Evolutionary conservation across 1,140 invertebrate species (phyloP).

Genomic region (Ooceraea biroi): DNA sequence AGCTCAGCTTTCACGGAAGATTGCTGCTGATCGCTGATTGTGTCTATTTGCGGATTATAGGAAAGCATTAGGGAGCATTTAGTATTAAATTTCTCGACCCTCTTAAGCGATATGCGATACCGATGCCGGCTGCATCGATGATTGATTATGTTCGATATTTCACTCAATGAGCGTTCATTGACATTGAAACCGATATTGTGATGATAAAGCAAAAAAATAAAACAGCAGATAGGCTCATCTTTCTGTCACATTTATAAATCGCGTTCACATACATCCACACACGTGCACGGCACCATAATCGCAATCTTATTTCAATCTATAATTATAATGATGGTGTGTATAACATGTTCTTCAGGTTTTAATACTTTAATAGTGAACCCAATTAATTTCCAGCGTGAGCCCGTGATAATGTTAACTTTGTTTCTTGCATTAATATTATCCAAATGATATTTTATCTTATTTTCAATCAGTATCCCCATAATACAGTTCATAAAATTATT

Average conservation of each 20-base stretch:
- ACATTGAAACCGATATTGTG: conserved; percentile 49
- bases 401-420: too few relatives aligned
- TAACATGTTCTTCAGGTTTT: background rate
- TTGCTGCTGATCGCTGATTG: background rate
- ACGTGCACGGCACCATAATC: background rate
- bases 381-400: background rate
- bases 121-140: conserved; percentile 1
- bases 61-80: background rate
- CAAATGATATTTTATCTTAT: too few relatives aligned
- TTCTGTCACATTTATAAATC: conserved; percentile 3
- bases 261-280: background rate
- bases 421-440: too few relatives aligned
- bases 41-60: background rate
- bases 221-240: conserved; percentile 4
- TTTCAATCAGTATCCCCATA: too few relatives aligned
- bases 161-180: conserved; percentile 58
- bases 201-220: conserved; percentile 13
- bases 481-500: too few relatives aligned
- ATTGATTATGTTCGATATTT: conserved; percentile 61
- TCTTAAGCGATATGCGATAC: conserved; percentile 7
- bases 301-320: background rate
- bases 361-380: too few relatives aligned
- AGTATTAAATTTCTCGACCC: conserved; percentile 27
- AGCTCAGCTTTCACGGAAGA: conserved; percentile 3
- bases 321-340: background rate